Evolutionary conservation across 2,888 invertebrate genomes (phyloP), one percentile per base, ranked within the genome.

Genomic region (Chrysina gloriosa): DNA sequence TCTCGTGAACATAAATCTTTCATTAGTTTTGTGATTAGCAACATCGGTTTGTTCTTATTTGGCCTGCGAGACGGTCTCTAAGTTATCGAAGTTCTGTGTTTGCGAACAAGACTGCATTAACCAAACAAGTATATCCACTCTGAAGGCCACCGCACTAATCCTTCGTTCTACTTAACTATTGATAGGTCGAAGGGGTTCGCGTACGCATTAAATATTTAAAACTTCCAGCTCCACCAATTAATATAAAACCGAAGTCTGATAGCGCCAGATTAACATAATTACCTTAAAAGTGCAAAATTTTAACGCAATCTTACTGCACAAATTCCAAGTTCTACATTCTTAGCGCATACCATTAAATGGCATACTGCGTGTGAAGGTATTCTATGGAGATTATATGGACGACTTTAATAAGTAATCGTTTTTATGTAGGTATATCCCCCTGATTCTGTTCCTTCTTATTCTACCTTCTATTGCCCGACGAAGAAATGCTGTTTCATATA

Each of bases 41-140:
- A 36, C 36, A 56, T 56, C 56, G 64, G 65, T 69, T 70, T 70
- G 70, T 66, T 67, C 67, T 65, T 52, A 69, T 68, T 71, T 65
- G 64, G 66, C 68, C 67, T 14, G 54, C 71, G 74, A 74, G 74
- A 73, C 70, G 72, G 75, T 75, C 73, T 74, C 74, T 75, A 79
- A 79, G 76, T 79, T 79, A 79, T 79, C 77, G 79, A 79, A 79
- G 77, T 79, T 79, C 76, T 73, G 70, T 78, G 78, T 77, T 71
- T 70, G 73, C 68, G 71, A 70, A 72, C 71, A 73, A 72, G 74
- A 71, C 77, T 77, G 77, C 79, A 79, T 79, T 79, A 79, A 77
- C 77, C 77, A 77, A 78, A 79, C 79, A 80, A 79, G 79, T 75
- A 79, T 79, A 79, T 79, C 77, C 79, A 79, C 79, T 79, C 78